Percentiles rank a stretch among this genome's conserved stretches.
These are phyloP conservation scores for Patella depressa DNA, from an alignment of 2,888 invertebrate species.

Conservation along the genomic window DNA sequence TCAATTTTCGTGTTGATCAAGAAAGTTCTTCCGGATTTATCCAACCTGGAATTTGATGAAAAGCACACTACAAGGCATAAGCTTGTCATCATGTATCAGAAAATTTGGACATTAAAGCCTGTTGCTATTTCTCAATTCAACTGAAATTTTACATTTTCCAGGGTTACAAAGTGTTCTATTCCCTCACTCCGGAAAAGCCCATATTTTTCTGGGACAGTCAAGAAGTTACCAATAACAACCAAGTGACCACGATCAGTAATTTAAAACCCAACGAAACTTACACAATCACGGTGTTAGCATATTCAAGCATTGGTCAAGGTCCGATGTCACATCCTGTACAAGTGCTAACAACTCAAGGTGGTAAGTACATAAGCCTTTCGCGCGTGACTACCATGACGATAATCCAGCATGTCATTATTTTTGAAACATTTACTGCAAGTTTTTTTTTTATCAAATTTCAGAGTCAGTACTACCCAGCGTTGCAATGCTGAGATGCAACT, in stretches of 20 bases:
- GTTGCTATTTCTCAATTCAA: too few relatives aligned
- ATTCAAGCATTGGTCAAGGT: conserved; percentile 94
- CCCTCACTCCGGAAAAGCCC: conserved; percentile 87
- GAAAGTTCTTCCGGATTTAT: too few relatives aligned
- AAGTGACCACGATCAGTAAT: conserved; percentile 92
- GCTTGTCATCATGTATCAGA: too few relatives aligned
- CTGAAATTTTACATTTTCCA: conserved; percentile 69
- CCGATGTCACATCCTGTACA: conserved; percentile 97
- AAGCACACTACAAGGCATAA: too few relatives aligned
- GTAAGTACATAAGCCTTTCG: conserved; percentile 51
- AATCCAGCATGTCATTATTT: too few relatives aligned
- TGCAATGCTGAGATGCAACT: too few relatives aligned
- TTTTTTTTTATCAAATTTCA: conserved; percentile 3
- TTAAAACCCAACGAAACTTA: conserved; percentile 92
- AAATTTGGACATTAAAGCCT: too few relatives aligned
- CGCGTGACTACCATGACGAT: too few relatives aligned
- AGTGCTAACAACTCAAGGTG: conserved; percentile 95
- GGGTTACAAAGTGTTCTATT: conserved; percentile 98
- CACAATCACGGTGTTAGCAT: conserved; percentile 83
- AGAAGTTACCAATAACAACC: conserved; percentile 83
- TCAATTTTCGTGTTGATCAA: too few relatives aligned
- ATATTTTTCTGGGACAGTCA: conserved; percentile 93
- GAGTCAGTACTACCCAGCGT: neutral
- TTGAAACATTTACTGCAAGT: too few relatives aligned
- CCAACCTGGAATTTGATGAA: too few relatives aligned